These are phyloP conservation scores for Drosophila acutilabella DNA, from an alignment of 2,888 invertebrate genomes.

Conservation along the genomic window DNA sequence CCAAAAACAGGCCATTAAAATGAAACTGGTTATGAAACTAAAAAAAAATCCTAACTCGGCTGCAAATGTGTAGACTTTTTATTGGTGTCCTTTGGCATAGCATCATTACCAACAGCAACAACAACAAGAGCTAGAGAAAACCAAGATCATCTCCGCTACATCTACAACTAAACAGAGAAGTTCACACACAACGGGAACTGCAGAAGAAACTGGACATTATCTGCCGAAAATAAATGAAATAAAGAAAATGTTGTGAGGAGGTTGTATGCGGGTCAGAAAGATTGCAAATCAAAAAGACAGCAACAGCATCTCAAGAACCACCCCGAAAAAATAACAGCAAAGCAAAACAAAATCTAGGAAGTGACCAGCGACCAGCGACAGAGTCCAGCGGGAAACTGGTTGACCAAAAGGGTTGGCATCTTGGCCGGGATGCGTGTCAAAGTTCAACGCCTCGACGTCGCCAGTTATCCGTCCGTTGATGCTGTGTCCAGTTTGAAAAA, in stretches of 20 bases:
- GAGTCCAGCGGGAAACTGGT: conserved; percentile 60
- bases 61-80: conserved; percentile 70
- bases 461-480: conserved; percentile 43
- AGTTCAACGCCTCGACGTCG: conserved; percentile 63
- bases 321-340: conserved; percentile 35
- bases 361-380: conserved; percentile 70
- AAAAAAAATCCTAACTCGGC: conserved; percentile 14
- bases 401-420: conserved; percentile 62
- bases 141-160: conserved; percentile 43
- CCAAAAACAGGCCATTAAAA: conserved; percentile 17
- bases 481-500: conserved; percentile 77
- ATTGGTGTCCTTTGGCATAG: conserved; percentile 76
- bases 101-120: conserved; percentile 38
- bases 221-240: conserved; percentile 59
- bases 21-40: conserved; percentile 44
- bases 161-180: conserved; percentile 22
- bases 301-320: conserved; percentile 51
- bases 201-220: conserved; percentile 75
- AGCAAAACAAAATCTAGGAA: conserved; percentile 13
- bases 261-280: conserved; percentile 64
- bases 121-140: conserved; percentile 25
- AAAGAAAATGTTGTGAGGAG: conserved; percentile 20
- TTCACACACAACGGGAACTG: conserved; percentile 40
- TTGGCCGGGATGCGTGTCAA: conserved; percentile 76
- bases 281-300: conserved; percentile 61